Evolutionary conservation across 2,888 invertebrate genomes (phyloP).

Genomic region (Andrena bicolor): DNA sequence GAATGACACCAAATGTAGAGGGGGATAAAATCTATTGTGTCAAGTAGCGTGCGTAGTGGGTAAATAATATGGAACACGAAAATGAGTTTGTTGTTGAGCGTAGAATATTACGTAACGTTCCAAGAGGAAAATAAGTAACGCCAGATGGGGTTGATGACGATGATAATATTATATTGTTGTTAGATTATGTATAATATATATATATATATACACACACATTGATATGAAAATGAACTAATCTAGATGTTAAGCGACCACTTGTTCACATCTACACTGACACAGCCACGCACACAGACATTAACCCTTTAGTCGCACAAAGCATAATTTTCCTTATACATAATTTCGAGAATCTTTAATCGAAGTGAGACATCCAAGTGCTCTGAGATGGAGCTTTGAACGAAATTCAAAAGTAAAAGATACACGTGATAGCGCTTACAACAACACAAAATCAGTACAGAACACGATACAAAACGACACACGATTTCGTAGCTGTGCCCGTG

Average conservation of each 20-base stretch:
- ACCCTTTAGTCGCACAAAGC: slow-evolving; percentile 27
- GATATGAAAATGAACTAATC: slow-evolving; percentile 79
- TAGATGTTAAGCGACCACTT: slow-evolving; percentile 72
- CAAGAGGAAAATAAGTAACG: slow-evolving; percentile 66
- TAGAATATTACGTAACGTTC: slow-evolving; percentile 79
- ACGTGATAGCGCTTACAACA: slow-evolving; percentile 2
- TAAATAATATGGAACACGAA: slow-evolving; percentile 69
- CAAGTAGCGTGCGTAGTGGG: slow-evolving; percentile 77
- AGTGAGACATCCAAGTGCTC: background rate
- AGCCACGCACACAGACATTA: slow-evolving; percentile 14
- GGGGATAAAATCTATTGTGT: slow-evolving; percentile 70
- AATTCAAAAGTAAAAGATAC: background rate
- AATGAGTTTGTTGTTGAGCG: slow-evolving; percentile 83
- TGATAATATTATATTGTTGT: slow-evolving; percentile 84
- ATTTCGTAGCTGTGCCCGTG: slow-evolving; percentile 68
- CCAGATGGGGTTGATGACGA: slow-evolving; percentile 77
- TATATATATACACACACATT: slow-evolving; percentile 77
- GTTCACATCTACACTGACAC: slow-evolving; percentile 57
- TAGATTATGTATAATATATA: slow-evolving; percentile 81
- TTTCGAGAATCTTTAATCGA: background rate
- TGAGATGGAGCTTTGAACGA: background rate
- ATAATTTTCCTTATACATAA: background rate
- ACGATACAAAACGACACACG: slow-evolving; percentile 53
- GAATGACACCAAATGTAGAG: slow-evolving; percentile 36
- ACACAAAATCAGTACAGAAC: background rate